Evolutionary conservation across 2,888 invertebrate species (phyloP).

Genomic region (Epinotia nisella): DNA sequence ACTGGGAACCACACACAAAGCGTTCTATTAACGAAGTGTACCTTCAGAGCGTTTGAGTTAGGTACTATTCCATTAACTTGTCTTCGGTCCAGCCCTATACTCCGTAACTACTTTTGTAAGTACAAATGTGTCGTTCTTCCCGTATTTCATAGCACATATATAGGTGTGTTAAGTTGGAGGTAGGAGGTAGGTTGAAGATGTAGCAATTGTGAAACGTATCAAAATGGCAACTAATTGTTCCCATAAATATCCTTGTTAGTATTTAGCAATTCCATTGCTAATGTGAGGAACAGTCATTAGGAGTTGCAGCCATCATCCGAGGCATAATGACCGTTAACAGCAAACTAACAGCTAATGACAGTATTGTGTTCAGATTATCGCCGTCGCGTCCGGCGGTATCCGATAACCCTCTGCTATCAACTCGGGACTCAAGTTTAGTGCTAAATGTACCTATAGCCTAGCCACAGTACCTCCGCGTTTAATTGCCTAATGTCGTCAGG

Average conservation of each 20-base stretch:
- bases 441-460: neutral
- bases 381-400: slow-evolving; percentile 14
- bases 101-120: neutral
- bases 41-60: slow-evolving; percentile 1
- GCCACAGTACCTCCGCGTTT: neutral
- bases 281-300: slow-evolving; percentile 5
- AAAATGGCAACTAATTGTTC: neutral
- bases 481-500: no score
- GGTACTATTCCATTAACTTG: slow-evolving; percentile 8
- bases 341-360: neutral
- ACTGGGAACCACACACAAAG: slow-evolving; percentile 20
- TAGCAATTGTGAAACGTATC: neutral
- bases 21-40: slow-evolving; percentile 6
- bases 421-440: neutral
- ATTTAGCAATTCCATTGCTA: neutral
- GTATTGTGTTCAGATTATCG: slow-evolving; percentile 13
- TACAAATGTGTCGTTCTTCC: no score
- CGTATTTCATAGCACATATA: no score
- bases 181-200: neutral
- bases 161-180: no score
- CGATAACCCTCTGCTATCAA: slow-evolving; percentile 13
- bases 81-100: neutral
- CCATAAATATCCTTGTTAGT: neutral
- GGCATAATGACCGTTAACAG: slow-evolving; percentile 2
- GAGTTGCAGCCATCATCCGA: slow-evolving; percentile 2